phyloP scores from a whole-genome alignment of 2,797 vertebrate genomes.

The Knipowitschia caucasica region DNA sequence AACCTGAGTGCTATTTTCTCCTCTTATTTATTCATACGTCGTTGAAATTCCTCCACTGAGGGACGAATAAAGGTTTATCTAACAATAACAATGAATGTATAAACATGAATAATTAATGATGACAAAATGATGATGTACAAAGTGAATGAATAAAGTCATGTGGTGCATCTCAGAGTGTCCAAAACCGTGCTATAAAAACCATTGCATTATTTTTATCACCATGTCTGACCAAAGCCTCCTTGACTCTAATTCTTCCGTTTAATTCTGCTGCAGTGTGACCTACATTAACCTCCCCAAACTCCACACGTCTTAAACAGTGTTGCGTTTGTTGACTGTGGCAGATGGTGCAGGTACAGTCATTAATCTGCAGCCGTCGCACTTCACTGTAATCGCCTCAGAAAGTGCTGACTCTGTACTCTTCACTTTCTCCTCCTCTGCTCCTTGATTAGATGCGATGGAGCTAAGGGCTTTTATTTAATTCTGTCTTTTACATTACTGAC shows the following conservation, averaged over 20 bases:
- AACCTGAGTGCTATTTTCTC: no score
- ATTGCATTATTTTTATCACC: no score
- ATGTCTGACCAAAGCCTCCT: not conserved
- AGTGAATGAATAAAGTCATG: no score
- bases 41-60: no score
- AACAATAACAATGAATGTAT: no score
- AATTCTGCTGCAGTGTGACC: not conserved
- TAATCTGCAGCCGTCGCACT: conserved; percentile 63
- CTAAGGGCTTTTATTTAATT: conserved; percentile 47
- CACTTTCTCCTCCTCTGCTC: conserved; percentile 23
- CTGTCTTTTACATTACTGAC: conserved; percentile 27
- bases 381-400: conserved; percentile 61
- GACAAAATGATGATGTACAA: no score
- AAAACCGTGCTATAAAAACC: no score
- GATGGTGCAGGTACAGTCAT: conserved; percentile 53
- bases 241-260: not conserved
- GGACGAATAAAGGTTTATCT: no score
- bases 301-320: not conserved
- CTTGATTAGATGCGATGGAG: conserved; percentile 62
- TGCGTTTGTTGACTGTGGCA: conserved; percentile 30
- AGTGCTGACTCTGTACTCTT: conserved; percentile 60
- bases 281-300: not conserved
- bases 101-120: no score
- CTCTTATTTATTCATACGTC: no score
- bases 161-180: no score